Base-by-base conservation (phyloP, 2,113 vertebrate genomes). In the Canis aureus region DNA sequence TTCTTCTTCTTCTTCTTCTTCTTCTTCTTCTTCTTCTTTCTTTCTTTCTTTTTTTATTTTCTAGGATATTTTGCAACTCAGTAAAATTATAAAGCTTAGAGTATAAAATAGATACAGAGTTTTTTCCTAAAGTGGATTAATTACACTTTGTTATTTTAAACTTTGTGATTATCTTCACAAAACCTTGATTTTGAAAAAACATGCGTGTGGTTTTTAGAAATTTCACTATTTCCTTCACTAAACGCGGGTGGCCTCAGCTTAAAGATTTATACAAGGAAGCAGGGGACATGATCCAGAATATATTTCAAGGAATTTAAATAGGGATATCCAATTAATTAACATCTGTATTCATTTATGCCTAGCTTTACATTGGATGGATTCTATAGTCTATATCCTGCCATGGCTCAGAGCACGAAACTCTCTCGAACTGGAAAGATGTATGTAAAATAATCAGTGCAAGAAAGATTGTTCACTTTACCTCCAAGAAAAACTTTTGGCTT, bases 271-370 rank as follows among this genome's bases (percentile, higher is more conserved):
- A 60, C 57, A 83, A 76, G 67, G 25, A 89, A 96, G 69, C 29
- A 62, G 17, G 82, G 96, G 79, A 91, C 89, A 97, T 93, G 67
- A 96, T 95, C 35, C 55, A 80, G 89, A 95, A 96, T 96, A 32
- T 91, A 94, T 97, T 97, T 95, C 80, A 93, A 95, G 80, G 62
- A 95, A 96, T 92, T 98, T 93, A 96, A 95, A 92, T 92, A 93
- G 23, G 23, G 35, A 95, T 96, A 89, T 96, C 11, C 83, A 94
- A 98, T 93, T 97, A 98, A 96, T 97, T 97, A 96, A 93, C 96
- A 97, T 95, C 92, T 97, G 79, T n/a, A 71, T 95, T 96, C 94
- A 94, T 94, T 97, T 97, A 97, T 95, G 49, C 87, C 55, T 96
- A 73, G 13, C 90, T 97, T 98, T 97, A 93, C 88, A 60, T 86